Base-by-base conservation (phyloP, 2,797 vertebrate species). In the Momotus momota region DNA sequence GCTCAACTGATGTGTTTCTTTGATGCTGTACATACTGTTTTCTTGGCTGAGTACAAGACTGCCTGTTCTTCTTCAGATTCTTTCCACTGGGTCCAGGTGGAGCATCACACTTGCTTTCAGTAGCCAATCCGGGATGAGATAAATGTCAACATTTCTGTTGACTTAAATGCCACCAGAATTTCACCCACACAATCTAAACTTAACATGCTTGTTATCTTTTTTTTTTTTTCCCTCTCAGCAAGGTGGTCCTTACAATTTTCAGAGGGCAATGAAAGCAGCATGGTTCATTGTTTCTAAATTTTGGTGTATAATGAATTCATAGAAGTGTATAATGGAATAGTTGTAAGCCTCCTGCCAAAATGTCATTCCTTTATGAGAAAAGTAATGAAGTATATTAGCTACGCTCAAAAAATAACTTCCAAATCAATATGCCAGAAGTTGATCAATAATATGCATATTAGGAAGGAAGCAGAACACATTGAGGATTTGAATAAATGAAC, bases 111-210 rank as follows among this genome's bases (percentile, higher is more conserved):
- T 89, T 67, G 38, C 14, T 65, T 96, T 90, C 66, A 72, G 6
- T 84, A 7, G 1, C 19, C 14, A 74, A 49, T 61, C 31, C 49
- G 78, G 31, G 12, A 41, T 88, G 69, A 92, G 96, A 74, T 78
- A 78, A 81, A 78, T 72, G 45, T 71, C 45, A 83, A 2, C 27
- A 29, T 62, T 75, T 57, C 27, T 86, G 26, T 67, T 87, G 72
- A 64, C 49, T 91, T 82, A 33, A 81, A 14, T 81, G 49, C 15
- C 5, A 6, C 48, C 81, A 86, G 43, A 23, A 78, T 85, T 91
- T 92, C 71, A 85, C n/a, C 72, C 86, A 87, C 86, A 54, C 40
- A 67, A 27, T 87, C 64, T 77, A 86, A 90, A 94, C 27, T 55
- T 90, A 69, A 70, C 8, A 20, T 67, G 9, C 40, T 90, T 72